A percentile compares a stretch with the other conserved stretches of the same genome.
Conservation (phyloP, 2,888 invertebrate species). For the Clivina fossor region DNA sequence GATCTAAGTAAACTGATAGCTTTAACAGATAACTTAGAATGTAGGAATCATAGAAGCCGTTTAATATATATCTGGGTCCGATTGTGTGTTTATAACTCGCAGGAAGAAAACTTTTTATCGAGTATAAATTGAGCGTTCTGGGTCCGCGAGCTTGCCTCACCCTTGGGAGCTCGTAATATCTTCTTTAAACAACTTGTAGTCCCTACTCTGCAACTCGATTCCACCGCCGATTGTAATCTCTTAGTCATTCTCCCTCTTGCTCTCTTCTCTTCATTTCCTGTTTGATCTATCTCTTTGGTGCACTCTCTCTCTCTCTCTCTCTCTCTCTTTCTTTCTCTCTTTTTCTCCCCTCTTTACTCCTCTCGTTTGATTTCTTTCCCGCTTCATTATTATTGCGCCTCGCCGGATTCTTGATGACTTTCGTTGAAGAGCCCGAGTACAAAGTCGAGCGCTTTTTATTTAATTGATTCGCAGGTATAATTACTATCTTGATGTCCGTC, state of each 20-base stretch:
- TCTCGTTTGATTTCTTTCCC: not conserved
- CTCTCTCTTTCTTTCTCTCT: not conserved
- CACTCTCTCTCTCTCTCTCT: not conserved
- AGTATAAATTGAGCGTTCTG: slow-evolving; percentile 30
- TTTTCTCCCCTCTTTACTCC: not conserved
- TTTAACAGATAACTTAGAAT: too few relatives aligned
- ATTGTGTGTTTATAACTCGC: slow-evolving; percentile 32
- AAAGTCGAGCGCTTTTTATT: slow-evolving; percentile 10
- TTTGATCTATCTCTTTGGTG: slow-evolving; percentile 9
- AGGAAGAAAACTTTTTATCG: slow-evolving; percentile 32
- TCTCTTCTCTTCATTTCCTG: too few relatives aligned
- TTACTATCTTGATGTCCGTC: slow-evolving; percentile 11
- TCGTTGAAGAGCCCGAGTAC: not conserved
- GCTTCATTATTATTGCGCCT: not conserved
- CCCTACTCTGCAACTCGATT: slow-evolving; percentile 21
- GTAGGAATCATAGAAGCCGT: too few relatives aligned
- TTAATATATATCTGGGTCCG: slow-evolving; percentile 23
- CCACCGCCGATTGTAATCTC: slow-evolving; percentile 26
- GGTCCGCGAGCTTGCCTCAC: slow-evolving; percentile 14
- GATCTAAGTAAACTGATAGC: too few relatives aligned
- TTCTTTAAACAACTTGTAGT: slow-evolving; percentile 32
- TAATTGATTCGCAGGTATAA: slow-evolving; percentile 24
- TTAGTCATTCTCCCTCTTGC: slow-evolving; percentile 7
- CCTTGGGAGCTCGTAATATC: slow-evolving; percentile 28
- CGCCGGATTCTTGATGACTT: slow-evolving; percentile 9